Evolutionary conservation across 2,888 invertebrate genomes (phyloP).

Genomic region (Idaea biselata): DNA sequence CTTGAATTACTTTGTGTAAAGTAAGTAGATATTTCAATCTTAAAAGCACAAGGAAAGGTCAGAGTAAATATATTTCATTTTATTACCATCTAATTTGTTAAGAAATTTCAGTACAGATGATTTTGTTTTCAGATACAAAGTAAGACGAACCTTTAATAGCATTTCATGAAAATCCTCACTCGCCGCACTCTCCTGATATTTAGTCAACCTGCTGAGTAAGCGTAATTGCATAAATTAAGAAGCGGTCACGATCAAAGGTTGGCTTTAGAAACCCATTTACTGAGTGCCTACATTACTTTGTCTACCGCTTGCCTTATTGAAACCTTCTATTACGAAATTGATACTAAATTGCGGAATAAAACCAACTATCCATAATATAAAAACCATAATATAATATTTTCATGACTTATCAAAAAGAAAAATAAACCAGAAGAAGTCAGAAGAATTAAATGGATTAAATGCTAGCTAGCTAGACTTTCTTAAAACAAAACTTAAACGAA

Average conservation of each 20-base stretch:
- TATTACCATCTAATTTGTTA: too few relatives aligned
- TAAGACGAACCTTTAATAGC: slow-evolving; percentile 4
- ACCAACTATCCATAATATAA: background rate
- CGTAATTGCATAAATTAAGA: slow-evolving; percentile 60
- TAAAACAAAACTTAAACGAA: slow-evolving; percentile 17
- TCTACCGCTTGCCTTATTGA: slow-evolving; percentile 32
- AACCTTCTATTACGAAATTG: slow-evolving; percentile 29
- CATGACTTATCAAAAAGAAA: background rate
- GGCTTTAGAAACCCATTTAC: slow-evolving; percentile 22
- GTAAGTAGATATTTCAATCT: too few relatives aligned
- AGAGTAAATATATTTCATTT: too few relatives aligned
- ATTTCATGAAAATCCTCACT: slow-evolving; percentile 20
- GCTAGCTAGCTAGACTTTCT: too few relatives aligned
- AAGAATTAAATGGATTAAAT: too few relatives aligned
- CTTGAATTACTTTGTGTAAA: too few relatives aligned
- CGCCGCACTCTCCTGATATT: slow-evolving; percentile 44
- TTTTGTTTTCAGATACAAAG: background rate
- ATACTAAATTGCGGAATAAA: background rate
- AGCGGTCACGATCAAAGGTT: slow-evolving; percentile 49
- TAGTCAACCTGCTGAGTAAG: slow-evolving; percentile 44
- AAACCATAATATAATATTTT: background rate
- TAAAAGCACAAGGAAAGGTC: too few relatives aligned
- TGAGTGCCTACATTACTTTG: slow-evolving; percentile 28
- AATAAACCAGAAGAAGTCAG: too few relatives aligned
- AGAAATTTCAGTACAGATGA: background rate